Percentiles rank a stretch among this genome's conserved stretches.
phyloP scores from a whole-genome alignment of 2,113 vertebrate species.

The Leuciscus idus region DNA sequence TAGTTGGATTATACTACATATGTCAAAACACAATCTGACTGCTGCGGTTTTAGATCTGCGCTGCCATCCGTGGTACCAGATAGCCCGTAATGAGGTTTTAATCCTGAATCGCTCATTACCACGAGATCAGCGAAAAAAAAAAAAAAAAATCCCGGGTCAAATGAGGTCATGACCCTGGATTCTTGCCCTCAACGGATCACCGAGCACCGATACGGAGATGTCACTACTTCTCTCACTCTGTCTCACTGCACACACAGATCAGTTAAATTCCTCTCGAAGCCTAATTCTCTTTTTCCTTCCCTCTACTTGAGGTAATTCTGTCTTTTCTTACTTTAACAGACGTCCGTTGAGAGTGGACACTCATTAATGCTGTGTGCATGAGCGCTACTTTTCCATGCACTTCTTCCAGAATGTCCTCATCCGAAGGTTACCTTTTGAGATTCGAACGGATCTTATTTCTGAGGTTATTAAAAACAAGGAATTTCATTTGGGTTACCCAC shows the following conservation, averaged over 20 bases:
- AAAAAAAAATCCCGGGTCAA: slow-evolving; percentile 73
- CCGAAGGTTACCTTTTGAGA: slow-evolving; percentile 9
- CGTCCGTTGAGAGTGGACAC: slow-evolving; percentile 29
- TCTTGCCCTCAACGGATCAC: slow-evolving; percentile 58
- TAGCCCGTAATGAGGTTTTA: slow-evolving; percentile 69
- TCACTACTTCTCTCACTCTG: slow-evolving; percentile 14
- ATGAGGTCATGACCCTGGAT: slow-evolving; percentile 52
- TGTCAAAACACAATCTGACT: slow-evolving; percentile 80
- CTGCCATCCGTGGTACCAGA: slow-evolving; percentile 74
- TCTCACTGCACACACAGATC: slow-evolving; percentile 11
- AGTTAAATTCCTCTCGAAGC: slow-evolving; percentile 18
- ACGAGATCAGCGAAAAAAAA: slow-evolving; percentile 71
- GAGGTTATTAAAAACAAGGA: slow-evolving; percentile 43
- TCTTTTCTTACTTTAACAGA: slow-evolving; percentile 36
- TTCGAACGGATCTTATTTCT: slow-evolving; percentile 44
- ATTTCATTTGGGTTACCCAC: slow-evolving; percentile 39
- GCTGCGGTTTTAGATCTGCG: slow-evolving; percentile 73
- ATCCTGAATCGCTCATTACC: slow-evolving; percentile 67
- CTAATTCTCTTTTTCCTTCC: slow-evolving; percentile 22
- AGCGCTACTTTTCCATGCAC: slow-evolving; percentile 33
- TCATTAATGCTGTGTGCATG: slow-evolving; percentile 31
- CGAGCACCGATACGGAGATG: slow-evolving; percentile 56
- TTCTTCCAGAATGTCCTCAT: slow-evolving; percentile 19
- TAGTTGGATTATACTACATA: slow-evolving; percentile 68
- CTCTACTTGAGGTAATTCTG: slow-evolving; percentile 25